Evolutionary conservation across 2,888 invertebrate species (phyloP).

Genomic region (Hyalella azteca): DNA sequence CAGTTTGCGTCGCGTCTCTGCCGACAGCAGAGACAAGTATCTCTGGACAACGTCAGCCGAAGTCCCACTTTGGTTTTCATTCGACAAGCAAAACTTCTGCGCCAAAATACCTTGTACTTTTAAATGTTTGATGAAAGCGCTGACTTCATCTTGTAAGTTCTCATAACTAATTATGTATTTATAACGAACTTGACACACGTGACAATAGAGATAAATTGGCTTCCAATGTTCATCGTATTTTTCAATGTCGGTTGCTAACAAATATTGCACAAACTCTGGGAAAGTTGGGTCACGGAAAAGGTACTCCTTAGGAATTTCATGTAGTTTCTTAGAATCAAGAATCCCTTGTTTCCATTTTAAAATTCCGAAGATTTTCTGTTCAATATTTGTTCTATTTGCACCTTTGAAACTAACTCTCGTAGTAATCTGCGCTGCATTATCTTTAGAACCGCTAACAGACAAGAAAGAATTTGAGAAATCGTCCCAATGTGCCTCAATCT

Average conservation of each 20-base stretch:
- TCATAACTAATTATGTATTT: slow-evolving; percentile 51
- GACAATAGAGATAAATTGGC: slow-evolving; percentile 46
- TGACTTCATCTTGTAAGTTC: slow-evolving; percentile 42
- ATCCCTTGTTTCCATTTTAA: background rate
- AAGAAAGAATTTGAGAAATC: background rate
- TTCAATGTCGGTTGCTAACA: slow-evolving; percentile 35
- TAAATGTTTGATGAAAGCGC: slow-evolving; percentile 33
- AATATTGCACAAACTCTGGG: slow-evolving; percentile 45
- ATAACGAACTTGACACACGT: slow-evolving; percentile 45
- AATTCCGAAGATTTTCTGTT: background rate
- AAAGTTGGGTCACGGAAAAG: slow-evolving; percentile 44
- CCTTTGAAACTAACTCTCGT: background rate
- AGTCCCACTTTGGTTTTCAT: slow-evolving; percentile 47
- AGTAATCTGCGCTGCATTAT: no score
- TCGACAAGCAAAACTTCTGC: slow-evolving; percentile 12
- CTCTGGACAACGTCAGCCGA: background rate
- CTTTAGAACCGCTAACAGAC: background rate
- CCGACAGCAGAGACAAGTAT: slow-evolving; percentile 25
- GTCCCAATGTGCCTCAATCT: background rate
- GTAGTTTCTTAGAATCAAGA: background rate
- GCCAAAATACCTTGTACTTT: slow-evolving; percentile 38
- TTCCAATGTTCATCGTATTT: slow-evolving; percentile 53
- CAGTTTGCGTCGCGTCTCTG: background rate
- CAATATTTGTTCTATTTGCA: background rate
- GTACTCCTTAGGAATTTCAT: background rate